Evolutionary conservation across 2,888 invertebrate species (phyloP).

Genomic region (Phlogophora meticulosa): DNA sequence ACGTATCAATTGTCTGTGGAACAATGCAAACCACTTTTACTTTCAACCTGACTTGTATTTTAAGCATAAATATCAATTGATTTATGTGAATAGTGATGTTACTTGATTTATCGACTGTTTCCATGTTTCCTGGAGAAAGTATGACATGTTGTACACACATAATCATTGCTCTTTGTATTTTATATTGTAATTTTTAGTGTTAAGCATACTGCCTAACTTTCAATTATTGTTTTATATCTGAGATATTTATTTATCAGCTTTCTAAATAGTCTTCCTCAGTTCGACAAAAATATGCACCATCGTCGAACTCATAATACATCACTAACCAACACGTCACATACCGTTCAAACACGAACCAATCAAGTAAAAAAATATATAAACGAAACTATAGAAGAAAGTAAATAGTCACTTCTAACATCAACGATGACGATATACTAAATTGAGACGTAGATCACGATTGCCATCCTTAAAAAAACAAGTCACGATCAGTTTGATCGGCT

Average conservation of each 20-base stretch:
- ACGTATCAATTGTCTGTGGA: conserved; percentile 52
- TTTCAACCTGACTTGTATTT: conserved; percentile 57
- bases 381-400: conserved; percentile 29
- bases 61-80: conserved; percentile 46
- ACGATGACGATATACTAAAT: conserved; percentile 44
- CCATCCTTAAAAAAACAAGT: conserved; percentile 67
- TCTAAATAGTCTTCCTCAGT: not conserved
- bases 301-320: not conserved
- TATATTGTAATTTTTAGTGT: not conserved
- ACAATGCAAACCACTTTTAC: conserved; percentile 64
- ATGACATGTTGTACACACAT: not conserved
- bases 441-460: conserved; percentile 57
- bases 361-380: conserved; percentile 7
- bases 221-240: not conserved
- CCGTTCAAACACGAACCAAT: conserved; percentile 5
- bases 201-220: not conserved
- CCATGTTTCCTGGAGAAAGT: conserved; percentile 40
- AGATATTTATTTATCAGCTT: not conserved
- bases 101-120: conserved; percentile 37
- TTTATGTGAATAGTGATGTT: conserved; percentile 31
- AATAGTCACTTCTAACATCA: conserved; percentile 38
- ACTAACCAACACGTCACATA: not conserved
- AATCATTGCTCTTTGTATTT: conserved; percentile 2
- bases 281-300: not conserved
- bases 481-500: conserved; percentile 65